Base-by-base conservation (phyloP, 2,797 vertebrate genomes). In the Ctenochaetus hawaiiensis region DNA sequence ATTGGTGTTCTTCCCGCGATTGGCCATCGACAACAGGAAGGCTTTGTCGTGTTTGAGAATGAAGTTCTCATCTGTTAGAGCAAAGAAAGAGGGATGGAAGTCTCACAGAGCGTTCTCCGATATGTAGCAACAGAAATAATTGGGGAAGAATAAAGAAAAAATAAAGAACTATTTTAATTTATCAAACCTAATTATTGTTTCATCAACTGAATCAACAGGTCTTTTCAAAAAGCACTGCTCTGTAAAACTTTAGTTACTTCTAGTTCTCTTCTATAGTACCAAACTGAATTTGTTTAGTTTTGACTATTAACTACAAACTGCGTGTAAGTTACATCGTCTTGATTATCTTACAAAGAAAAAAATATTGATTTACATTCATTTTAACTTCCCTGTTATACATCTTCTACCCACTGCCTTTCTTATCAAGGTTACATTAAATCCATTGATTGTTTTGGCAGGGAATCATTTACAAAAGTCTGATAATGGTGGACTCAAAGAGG, bases 21-120 rank as follows among this genome's bases (percentile, higher is more conserved):
- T 99, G 96, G 98, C 98, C 98, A 99, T 99, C 81, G 98, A 99
- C 95, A 99, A 94, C 93, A 99, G 97, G 96, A 99, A 99, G 74
- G 97, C 97, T 95, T 95, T 96, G 96, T 99, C 98, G 77, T 99
- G 98, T 97, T 99, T 99, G 95, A 99, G 97, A 96, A 95, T 96
- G 96, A 99, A 98, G 96, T 99, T 99, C 95, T 99, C 98, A 92
- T 99, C 98, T 99, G 97, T 96, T 78, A 87, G 91, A 91, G 92
- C 94, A 96, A 95, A 96, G 82, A 94, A 84, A 87, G 37, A 89
- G 0, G 41, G 60, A 61, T 18, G 8, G 34, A 54, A 26, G 74
- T 82, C 44, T 92, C 20, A 90, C 48, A 22, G 22, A 7, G 30
- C 2, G n/a, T 65, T 17, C 51, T 49, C 45, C 10, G 23, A 51